These are phyloP conservation scores for Bubo scandiacus DNA, from an alignment of 2,113 vertebrate genomes.

Conservation along the genomic window DNA sequence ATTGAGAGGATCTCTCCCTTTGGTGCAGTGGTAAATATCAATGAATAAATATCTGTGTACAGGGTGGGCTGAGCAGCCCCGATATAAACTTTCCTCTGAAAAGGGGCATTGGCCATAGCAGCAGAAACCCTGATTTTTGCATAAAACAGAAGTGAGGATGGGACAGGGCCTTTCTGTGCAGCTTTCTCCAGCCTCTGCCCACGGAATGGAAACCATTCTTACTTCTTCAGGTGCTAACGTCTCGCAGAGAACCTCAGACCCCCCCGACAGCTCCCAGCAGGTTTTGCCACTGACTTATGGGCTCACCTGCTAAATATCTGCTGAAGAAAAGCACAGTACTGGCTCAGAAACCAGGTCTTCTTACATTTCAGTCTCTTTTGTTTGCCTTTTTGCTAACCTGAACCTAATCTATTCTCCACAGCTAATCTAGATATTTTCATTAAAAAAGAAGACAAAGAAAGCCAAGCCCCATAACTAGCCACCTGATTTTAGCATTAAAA, in stretches of 20 bases:
- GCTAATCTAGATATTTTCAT: not conserved
- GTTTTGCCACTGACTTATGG: not conserved
- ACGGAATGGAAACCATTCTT: fast-evolving
- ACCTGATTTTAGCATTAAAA: not conserved
- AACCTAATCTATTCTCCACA: not conserved
- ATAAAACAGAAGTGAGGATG: not conserved
- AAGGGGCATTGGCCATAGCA: not conserved
- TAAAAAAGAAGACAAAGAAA: not conserved
- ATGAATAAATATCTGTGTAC: not conserved
- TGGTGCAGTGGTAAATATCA: not conserved
- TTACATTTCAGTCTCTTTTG: not conserved
- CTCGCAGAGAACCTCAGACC: not conserved
- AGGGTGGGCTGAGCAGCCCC: not conserved
- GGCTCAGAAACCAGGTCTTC: not conserved
- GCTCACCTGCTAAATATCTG: not conserved
- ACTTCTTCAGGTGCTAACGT: not conserved
- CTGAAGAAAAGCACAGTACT: not conserved
- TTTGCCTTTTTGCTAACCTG: not conserved
- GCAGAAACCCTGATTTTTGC: not conserved
- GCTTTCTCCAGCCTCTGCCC: not conserved
- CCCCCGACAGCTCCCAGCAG: not conserved
- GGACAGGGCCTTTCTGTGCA: not conserved
- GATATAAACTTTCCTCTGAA: not conserved
- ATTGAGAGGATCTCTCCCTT: not conserved
- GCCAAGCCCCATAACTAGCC: not conserved